A percentile compares a stretch with the other conserved stretches of the same genome.
phyloP scores from a whole-genome alignment of 2,888 invertebrate genomes.

The Rhyacophila evoluta region DNA sequence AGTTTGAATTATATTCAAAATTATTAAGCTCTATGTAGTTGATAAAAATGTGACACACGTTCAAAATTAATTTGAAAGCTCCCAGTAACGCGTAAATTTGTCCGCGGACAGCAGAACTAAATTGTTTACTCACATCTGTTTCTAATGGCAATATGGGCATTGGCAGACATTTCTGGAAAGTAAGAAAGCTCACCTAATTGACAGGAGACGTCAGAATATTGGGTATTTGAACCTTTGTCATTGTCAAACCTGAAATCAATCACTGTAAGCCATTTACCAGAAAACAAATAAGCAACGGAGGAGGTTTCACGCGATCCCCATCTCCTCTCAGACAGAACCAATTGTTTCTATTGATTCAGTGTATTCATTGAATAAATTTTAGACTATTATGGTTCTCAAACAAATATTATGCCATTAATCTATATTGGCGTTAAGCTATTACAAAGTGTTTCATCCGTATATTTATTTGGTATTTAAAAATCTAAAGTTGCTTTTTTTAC shows the following conservation, averaged over 20 bases:
- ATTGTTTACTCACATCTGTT: not conserved
- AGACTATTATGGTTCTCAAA: not conserved
- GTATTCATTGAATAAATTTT: slow-evolving; percentile 1
- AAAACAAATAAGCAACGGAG: not conserved
- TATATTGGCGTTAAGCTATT: too few species aligned
- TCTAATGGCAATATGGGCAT: not conserved
- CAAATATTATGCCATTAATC: not conserved
- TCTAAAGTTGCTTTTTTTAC: too few species aligned
- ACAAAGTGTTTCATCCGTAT: too few species aligned
- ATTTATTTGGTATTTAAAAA: too few species aligned
- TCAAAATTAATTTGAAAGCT: too few species aligned
- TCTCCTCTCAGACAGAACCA: not conserved
- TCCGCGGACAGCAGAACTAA: too few species aligned
- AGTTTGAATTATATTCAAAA: too few species aligned
- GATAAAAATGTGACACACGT: too few species aligned
- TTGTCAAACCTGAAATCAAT: slow-evolving; percentile 40
- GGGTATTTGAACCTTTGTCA: slow-evolving; percentile 36
- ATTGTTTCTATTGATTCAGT: not conserved
- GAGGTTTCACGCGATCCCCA: not conserved
- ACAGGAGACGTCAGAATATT: slow-evolving; percentile 35
- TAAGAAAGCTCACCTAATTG: slow-evolving; percentile 30
- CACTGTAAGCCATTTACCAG: slow-evolving; percentile 22
- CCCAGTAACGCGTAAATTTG: too few species aligned
- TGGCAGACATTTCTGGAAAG: not conserved
- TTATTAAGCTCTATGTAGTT: too few species aligned